Percentiles rank a stretch among this genome's conserved stretches.
phyloP scores from a whole-genome alignment of 2,888 invertebrate genomes.

The Athetis lepigone region DNA sequence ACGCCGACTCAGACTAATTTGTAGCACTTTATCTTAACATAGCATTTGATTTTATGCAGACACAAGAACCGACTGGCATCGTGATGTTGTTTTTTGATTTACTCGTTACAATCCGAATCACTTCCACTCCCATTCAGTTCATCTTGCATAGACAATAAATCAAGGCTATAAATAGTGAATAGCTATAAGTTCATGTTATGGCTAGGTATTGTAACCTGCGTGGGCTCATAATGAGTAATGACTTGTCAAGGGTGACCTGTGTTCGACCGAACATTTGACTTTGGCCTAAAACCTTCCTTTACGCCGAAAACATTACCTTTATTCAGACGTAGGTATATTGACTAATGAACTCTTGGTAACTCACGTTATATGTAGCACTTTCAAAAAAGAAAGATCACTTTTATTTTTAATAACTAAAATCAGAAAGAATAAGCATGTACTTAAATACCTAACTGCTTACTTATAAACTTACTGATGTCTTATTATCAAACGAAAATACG shows the following conservation, averaged over 20 bases:
- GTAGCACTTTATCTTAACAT: conserved; percentile 72
- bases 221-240: conserved; percentile 56
- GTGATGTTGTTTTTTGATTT: conserved; percentile 46
- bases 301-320: conserved; percentile 34
- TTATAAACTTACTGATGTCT: not conserved
- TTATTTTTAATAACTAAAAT: not conserved
- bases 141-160: conserved; percentile 24
- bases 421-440: no score
- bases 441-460: not conserved
- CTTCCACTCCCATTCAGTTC: conserved; percentile 40
- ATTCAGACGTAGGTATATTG: conserved; percentile 26
- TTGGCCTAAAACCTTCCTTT: conserved; percentile 39
- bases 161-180: conserved; percentile 21
- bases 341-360: conserved; percentile 24
- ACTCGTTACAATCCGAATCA: conserved; percentile 28
- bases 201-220: conserved; percentile 19
- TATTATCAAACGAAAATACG: not conserved
- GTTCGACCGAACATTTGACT: conserved; percentile 47
- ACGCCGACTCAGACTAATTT: conserved; percentile 78
- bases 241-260: conserved; percentile 58
- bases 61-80: conserved; percentile 34
- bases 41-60: conserved; percentile 62
- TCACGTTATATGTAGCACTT: not conserved
- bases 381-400: conserved; percentile 9
- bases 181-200: conserved; percentile 15